Evolutionary conservation across 23 tunicate species (phyloP), one percentile per base, ranked within the genome.

Genomic region (Trididemnum clinides): DNA sequence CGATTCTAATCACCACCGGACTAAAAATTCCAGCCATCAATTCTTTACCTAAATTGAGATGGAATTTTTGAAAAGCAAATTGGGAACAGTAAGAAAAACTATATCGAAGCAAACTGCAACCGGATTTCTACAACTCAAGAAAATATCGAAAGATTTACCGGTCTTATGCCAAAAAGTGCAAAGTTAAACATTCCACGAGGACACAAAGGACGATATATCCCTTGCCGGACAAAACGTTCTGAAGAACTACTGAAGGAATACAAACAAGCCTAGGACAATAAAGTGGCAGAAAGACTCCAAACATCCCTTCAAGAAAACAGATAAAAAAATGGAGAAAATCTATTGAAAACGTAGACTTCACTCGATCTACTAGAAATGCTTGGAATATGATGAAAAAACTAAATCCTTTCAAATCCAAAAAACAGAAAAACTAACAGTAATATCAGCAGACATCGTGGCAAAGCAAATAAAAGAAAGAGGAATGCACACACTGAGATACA

Each of bases 61-160:
- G 83, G 39, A 51, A 78, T 29, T 78, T 78, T 30, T 66, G 65
- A 19, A 78, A 78, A 54, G 66, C 83, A 27, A 78, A 78, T 37
- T 78, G 66, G 83, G 36, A 33, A 28, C 2, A 51, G 51, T 50
- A 2, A 21, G 2, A 34, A 28, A 27, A n/a, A 15, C n/a, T 18
- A 51, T 6, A 51, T 78, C 15, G 66, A 78, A 25, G 10, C 4
- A 10, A 78, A 27, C 27, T 78, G 66, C 66, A 28, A 78, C 22
- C 66, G 35, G 15, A 23, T 78, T 28, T 19, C 34, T 3, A 28
- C 83, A 51, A 78, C 66, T 1, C 83, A 51, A 23, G 34, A 78
- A 5, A 78, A 78, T 27, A 26, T 78, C 19, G 36, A 78, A 27
- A 6, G 35, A 25, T 78, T 78, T 26, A 78, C 22, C 10, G 30